Base-by-base conservation (phyloP, 2,113 vertebrate genomes). In the Sula dactylatra region DNA sequence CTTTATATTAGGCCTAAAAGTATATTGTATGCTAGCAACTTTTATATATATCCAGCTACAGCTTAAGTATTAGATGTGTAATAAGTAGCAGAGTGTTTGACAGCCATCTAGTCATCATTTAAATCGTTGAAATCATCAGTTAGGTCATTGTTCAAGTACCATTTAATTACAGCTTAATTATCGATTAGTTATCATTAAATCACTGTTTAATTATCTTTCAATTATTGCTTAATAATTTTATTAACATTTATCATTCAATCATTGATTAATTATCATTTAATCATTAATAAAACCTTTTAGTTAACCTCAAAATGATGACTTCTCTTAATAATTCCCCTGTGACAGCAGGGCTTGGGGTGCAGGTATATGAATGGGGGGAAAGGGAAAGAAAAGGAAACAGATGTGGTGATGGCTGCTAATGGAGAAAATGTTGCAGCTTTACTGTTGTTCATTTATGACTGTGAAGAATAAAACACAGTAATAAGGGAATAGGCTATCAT, bases 51-150 rank as follows among this genome's bases (percentile, higher is more conserved):
- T 59, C 14, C 61, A 76, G 50, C 50, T 58, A 40, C 7, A 82
- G 42, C 11, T 56, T 73, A 65, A 50, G 9, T n/a, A 65, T 27
- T 65, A 71, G 14, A 89, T 71, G 4, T n/a, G 9, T 19, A 29
- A 5, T 21, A 69, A 61, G 9, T 34, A 59, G 21, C 18, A n/a
- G n/a, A 65, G 14, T 42, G 47, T 49, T 85, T 58, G 76, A n/a
- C 38, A 2, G 3, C 22, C 4, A 0, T n/a, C n/a, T 78, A 44
- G 71, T 44, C 4, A 56, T 47, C 2, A 3, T 62, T 52, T 66
- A 79, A 91, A 64, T 19, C 47, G 47, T 4, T 88, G 58, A 94
- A 88, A 82, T 85, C 27, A 49, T 61, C 42, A 69, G 15, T 45
- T 55, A 69, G 38, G 90, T 45, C 10, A 38, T n/a, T 1, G 1